Evolutionary conservation across 2,113 vertebrate species (phyloP).

Genomic region (Labeo catla): DNA sequence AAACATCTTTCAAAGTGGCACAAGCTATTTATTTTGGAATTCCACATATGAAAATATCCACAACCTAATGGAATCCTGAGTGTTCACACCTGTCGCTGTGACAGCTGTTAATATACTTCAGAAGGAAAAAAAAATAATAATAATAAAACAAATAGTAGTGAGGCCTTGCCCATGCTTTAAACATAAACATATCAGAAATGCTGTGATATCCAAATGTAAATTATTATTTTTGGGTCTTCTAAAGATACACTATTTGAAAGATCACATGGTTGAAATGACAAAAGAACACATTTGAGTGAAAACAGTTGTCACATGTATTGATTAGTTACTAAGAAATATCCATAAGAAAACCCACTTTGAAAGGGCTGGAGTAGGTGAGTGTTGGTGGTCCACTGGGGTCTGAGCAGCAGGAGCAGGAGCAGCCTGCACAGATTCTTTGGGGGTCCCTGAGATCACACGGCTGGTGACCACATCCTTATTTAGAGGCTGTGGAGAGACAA

Average conservation of each 20-base stretch:
- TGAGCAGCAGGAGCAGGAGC: slow-evolving; percentile 43
- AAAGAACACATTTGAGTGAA: background rate
- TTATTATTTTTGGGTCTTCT: background rate
- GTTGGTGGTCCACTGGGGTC: slow-evolving; percentile 46
- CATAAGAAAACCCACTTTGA: slow-evolving; percentile 22
- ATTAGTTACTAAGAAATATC: background rate
- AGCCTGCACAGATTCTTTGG: slow-evolving; percentile 48
- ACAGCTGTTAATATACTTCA: background rate
- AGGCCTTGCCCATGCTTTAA: background rate
- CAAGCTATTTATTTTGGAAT: background rate
- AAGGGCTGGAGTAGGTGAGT: slow-evolving; percentile 45
- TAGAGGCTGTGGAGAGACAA: slow-evolving; percentile 52
- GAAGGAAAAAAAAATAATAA: background rate
- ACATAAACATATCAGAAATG: background rate
- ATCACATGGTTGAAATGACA: background rate
- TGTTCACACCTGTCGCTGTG: background rate
- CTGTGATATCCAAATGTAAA: background rate
- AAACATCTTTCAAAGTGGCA: background rate
- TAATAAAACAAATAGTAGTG: background rate
- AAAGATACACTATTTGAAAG: background rate
- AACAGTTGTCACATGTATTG: background rate
- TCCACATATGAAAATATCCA: background rate
- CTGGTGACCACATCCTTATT: slow-evolving; percentile 54
- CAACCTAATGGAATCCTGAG: background rate
- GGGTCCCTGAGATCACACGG: slow-evolving; percentile 51